Evolutionary conservation across 2,113 vertebrate genomes (phyloP).

Genomic region (Phycodurus eques): DNA sequence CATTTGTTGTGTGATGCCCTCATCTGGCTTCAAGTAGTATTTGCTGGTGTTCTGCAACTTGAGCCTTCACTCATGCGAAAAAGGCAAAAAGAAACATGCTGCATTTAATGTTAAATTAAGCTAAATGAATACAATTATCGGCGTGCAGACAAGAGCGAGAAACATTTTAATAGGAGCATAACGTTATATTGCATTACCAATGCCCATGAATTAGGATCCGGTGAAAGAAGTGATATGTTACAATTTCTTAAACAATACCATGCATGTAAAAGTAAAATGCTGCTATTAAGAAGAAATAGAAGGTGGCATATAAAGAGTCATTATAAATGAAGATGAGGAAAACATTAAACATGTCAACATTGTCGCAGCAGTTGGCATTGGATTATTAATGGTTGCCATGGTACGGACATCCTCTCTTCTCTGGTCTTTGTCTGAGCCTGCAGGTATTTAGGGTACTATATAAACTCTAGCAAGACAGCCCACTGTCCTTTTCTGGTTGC

Average conservation of each 20-base stretch:
- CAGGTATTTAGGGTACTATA: conserved; percentile 57
- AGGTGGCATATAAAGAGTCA: conserved; percentile 6
- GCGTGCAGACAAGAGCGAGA: conserved; percentile 10
- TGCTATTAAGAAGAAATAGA: conserved; percentile 15
- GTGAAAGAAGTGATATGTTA: conserved; percentile 43
- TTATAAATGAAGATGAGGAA: conserved; percentile 23
- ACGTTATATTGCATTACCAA: conserved; percentile 33
- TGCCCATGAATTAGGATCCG: conserved; percentile 33
- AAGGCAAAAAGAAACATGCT: conserved; percentile 18
- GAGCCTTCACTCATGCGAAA: conserved; percentile 20
- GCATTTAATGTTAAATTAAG: conserved; percentile 4
- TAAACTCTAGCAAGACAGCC: conserved; percentile 56
- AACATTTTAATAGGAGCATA: conserved; percentile 42
- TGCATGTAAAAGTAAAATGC: conserved; percentile 16
- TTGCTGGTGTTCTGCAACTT: conserved; percentile 11
- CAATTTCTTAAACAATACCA: conserved; percentile 19
- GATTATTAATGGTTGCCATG: conserved; percentile 70
- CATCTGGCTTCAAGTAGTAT: conserved; percentile 46
- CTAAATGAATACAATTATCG: conserved; percentile 16
- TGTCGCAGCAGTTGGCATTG: conserved; percentile 31
- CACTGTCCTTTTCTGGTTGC: conserved; percentile 45
- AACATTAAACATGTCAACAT: conserved; percentile 13
- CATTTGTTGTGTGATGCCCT: conserved; percentile 59
- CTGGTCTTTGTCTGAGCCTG: conserved; percentile 53
- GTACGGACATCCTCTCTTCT: conserved; percentile 64